Percentiles rank a stretch among this genome's conserved stretches.
Conservation (phyloP, 2,797 vertebrate genomes). For the Typhlichthys subterraneus region DNA sequence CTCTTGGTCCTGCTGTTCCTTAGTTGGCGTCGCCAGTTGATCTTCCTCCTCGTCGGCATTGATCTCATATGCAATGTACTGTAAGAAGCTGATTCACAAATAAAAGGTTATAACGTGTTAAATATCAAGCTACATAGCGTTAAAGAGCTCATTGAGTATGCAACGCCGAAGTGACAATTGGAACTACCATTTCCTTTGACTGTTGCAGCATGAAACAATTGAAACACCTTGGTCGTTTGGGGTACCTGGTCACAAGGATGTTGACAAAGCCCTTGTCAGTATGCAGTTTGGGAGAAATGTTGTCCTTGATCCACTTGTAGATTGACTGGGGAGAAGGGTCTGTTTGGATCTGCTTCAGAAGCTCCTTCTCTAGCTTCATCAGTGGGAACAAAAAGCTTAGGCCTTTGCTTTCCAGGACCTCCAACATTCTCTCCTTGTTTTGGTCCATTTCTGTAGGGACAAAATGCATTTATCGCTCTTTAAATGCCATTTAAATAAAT, state of each 20-base stretch:
- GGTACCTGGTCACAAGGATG: conserved; percentile 97
- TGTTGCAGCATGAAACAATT: background rate
- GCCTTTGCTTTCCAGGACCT: conserved; percentile 96
- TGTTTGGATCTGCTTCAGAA: conserved; percentile 95
- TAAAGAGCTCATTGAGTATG: no score
- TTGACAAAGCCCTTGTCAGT: conserved; percentile 98
- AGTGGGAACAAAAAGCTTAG: conserved; percentile 97
- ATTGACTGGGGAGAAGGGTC: conserved; percentile 97
- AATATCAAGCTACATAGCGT: no score
- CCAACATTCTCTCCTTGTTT: conserved; percentile 98
- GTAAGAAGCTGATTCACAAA: conserved; percentile 85
- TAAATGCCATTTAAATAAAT: background rate
- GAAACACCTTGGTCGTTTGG: background rate
- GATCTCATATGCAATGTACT: conserved; percentile 87
- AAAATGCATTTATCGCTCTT: background rate
- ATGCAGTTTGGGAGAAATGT: conserved; percentile 98
- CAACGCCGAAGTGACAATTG: background rate
- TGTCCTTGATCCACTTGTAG: conserved; percentile 99
- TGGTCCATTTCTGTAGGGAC: conserved; percentile 90
- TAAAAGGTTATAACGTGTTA: background rate
- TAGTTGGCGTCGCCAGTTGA: conserved; percentile 87
- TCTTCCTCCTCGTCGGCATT: conserved; percentile 89
- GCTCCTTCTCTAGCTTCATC: conserved; percentile 98
- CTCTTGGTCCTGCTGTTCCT: conserved; percentile 95
- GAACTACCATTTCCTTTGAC: background rate